Evolutionary conservation across 2,113 vertebrate species (phyloP), one percentile per base, ranked within the genome.

Genomic region (Alethe diademata): DNA sequence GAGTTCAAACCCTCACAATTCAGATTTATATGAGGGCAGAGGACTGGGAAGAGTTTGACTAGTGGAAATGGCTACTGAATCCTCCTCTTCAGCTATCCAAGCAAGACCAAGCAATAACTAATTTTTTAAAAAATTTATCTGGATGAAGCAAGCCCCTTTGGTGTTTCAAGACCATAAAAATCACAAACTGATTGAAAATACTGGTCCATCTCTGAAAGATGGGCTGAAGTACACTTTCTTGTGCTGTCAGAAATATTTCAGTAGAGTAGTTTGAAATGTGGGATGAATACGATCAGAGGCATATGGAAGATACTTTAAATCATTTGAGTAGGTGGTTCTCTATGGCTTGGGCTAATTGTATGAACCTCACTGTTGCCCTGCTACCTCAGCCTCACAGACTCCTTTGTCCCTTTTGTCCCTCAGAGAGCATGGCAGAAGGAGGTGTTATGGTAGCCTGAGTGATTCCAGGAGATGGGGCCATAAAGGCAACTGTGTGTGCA

Each of bases 401-500:
- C 3, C 25, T 79, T 60, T 36, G 19, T 57, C 5, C 20, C 5
- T 43, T 31, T 53, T 48, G 19, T 24, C 12, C 22, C 22, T 53
- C 33, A 54, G 33, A 80, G 4, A 8, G 2, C 9, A 13, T 4
- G 28, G 16, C 18, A 94, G 67, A 57, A 64, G 29, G 58, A 61
- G 15, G 9, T 40, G 26, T 8, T 57, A 33, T 6, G 22, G 22
- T 22, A 43, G 14, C n/a, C 70, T 40, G 53, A 19, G 3, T 57
- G 45, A 8, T 65, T 38, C 18, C 31, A 61, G 45, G 28, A 7
- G 4, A 62, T 29, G 36, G 6, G 28, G 0, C 17, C 12, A 6
- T 5, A 33, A 65, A 0, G 3, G 26, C 14, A 67, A 5, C 8
- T 12, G 8, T 19, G 43, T 18, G 23, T 0, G 0, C 17, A 33